Base-by-base conservation (phyloP, 2,888 invertebrate species). In the Erebia aethiops region DNA sequence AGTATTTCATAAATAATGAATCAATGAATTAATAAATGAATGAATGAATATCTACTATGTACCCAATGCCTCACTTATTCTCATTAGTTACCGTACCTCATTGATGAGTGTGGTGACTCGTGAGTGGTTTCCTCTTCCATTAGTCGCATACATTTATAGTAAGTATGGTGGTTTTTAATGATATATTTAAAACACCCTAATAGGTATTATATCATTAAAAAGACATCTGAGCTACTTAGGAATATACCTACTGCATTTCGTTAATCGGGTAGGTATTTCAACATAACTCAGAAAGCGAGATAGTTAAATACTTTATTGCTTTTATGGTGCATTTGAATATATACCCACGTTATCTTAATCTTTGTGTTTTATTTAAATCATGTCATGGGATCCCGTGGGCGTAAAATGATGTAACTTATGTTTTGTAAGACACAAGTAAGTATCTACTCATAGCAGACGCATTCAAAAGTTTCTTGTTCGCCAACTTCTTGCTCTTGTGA, bases 261-360 rank as follows among this genome's bases (percentile, higher is more conserved):
- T 61, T 61, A 43, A 18, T 43, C 43, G 10, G 7, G 1, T 18
- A 61, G 7, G 1, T 18, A 61, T 61, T 61, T 61, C 46, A 61
- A 61, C 61, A 18, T 61, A 46, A 18, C 43, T 43, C 46, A 41
- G 18, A 46, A 61, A 61, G 61, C 46, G 18, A 61, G 61, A 61
- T 18, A 61, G 16, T 61, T 60, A 21, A 16, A 10, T 60, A 61
- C 43, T 61, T 61, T 61, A 61, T 60, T 46, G 21, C 46, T 62
- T 62, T 46, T 21, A 62, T 21, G 18, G 14, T 14, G 46, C 46
- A 62, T 62, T 62, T 62, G 18, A 62, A 46, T 35, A 35, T 0
- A 35, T 35, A 26, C 26, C 3, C 21, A 49, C 10, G 61, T 49
- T 46, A 62, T 46, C 61, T 43, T 18, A 43, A 43, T 43, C 43